Conservation (phyloP, 2,888 invertebrate species). For the Oscheius sp. region DNA sequence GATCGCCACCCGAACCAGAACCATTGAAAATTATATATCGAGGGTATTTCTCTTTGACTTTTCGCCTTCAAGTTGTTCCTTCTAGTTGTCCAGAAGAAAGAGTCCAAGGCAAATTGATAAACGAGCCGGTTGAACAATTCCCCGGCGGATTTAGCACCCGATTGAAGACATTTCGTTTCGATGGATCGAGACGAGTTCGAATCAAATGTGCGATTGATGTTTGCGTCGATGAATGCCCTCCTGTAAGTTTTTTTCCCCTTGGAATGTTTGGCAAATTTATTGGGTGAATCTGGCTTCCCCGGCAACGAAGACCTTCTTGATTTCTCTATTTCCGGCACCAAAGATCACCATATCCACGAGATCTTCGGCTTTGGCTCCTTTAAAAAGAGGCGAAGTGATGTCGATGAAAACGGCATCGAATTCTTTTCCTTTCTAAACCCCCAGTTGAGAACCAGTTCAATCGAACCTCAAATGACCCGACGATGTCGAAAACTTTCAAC, state of each 20-base stretch:
- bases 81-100: conserved; percentile 66
- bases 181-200: conserved; percentile 66
- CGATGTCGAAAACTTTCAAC: conserved; percentile 42
- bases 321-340: conserved; percentile 63
- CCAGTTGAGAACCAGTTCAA: neutral
- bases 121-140: conserved; percentile 52
- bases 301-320: conserved; percentile 54
- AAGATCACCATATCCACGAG: conserved; percentile 63
- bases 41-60: conserved; percentile 48
- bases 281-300: conserved; percentile 20
- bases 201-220: conserved; percentile 68
- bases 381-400: conserved; percentile 42
- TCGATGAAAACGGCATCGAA: conserved; percentile 62
- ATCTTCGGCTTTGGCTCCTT: conserved; percentile 32
- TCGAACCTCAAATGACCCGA: conserved; percentile 50
- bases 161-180: conserved; percentile 68
- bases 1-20: conserved; percentile 61
- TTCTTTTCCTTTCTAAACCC: conserved; percentile 44
- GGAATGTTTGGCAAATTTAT: no score
- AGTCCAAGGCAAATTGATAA: conserved; percentile 58
- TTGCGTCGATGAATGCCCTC: conserved; percentile 61
- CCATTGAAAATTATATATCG: conserved; percentile 64
- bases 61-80: neutral
- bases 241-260: conserved; percentile 40
- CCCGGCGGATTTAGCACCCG: conserved; percentile 59